Evolutionary conservation across 2,113 vertebrate genomes (phyloP).

Genomic region (Sciurus niger): DNA sequence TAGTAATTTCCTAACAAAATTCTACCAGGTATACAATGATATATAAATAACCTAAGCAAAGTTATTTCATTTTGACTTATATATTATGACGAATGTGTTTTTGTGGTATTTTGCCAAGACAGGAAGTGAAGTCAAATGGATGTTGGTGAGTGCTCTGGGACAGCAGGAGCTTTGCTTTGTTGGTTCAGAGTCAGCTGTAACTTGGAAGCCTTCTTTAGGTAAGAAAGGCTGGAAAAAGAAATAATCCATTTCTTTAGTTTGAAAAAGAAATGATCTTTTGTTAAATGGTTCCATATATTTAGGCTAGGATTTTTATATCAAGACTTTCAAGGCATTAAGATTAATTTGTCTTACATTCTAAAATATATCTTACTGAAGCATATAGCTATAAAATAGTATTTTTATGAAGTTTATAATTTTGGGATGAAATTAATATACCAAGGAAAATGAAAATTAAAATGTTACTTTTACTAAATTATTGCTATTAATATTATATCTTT

Average conservation of each 20-base stretch:
- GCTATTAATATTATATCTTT: background rate
- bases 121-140: constrained; percentile 39
- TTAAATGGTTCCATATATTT: background rate
- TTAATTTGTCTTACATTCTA: background rate
- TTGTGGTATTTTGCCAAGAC: constrained; percentile 65
- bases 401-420: constrained; percentile 28
- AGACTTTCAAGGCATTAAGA: background rate
- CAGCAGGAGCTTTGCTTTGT: background rate
- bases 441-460: background rate
- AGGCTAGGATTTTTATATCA: constrained; percentile 29
- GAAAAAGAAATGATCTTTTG: constrained; percentile 46
- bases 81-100: constrained; percentile 60
- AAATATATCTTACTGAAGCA: constrained; percentile 24
- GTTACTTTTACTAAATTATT: constrained; percentile 37
- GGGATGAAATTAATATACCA: background rate
- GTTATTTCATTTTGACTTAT: constrained; percentile 6
- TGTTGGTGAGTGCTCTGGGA: constrained; percentile 14
- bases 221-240: constrained; percentile 38
- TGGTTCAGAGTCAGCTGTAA: constrained; percentile 31
- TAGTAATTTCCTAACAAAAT: constrained; percentile 30
- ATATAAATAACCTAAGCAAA: constrained; percentile 25
- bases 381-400: background rate
- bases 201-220: constrained; percentile 55
- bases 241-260: background rate
- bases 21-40: background rate